Base-by-base conservation (phyloP, 2,797 vertebrate species). In the Dendrocincla tyrannina region DNA sequence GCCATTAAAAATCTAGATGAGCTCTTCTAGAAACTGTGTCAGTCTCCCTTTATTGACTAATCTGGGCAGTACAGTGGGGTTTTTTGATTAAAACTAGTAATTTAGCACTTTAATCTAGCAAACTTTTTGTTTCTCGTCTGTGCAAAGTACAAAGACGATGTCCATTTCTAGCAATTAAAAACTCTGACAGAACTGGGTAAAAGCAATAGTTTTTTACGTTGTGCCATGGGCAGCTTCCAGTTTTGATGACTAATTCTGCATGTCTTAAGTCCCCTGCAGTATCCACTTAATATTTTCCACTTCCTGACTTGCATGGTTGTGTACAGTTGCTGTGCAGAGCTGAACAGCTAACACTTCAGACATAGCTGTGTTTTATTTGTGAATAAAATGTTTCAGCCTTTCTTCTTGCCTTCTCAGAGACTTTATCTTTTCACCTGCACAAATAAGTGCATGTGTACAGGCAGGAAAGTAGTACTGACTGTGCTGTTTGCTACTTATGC, bases 281-380 rank as follows among this genome's bases (percentile, higher is more conserved):
- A 94, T 95, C 95, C 95, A 84, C 86, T 96, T 97, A 64, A 86
- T 87, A 86, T 95, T 97, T 95, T 96, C 96, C 95, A 94, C 96
- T 97, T 97, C 91, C 97, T 95, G 85, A 39, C 91, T 74, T 80
- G 94, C 80, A 79, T 91, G 86, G 83, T 77, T 93, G 76, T 63
- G 55, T 67, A 91, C 53, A 53, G 70, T 95, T 86, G 66, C 93
- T 96, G 55, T 91, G 95, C 50, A 53, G 75, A 90, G 85, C 87
- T 88, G 91, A 96, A 93, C 8, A 68, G 96, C 82, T 73, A 47
- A 74, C 16, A 0, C 52, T 33, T 89, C 13, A 70, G 90, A 89
- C 67, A 27, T 91, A 41, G 63, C 68, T 67, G 52, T 50, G 55
- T 91, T 95, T 91, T 72, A 50, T 47, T 69, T 72, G 79, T 42